These are phyloP conservation scores for Vannuccia rotundouncinata DNA, from an alignment of 2,888 invertebrate species.

Conservation along the genomic window DNA sequence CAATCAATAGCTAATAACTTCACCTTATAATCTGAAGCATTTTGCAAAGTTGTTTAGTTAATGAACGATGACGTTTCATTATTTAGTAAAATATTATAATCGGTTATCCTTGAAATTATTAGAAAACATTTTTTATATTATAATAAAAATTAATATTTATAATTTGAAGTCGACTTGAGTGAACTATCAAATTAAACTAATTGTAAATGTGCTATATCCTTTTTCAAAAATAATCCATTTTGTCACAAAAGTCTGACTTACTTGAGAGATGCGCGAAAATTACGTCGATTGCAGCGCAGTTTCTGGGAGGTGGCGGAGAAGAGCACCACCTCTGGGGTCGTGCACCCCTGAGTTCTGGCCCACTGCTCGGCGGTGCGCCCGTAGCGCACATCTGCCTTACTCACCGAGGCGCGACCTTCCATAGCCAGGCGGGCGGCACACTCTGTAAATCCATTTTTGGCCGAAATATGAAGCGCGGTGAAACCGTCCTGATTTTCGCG, in stretches of 20 bases:
- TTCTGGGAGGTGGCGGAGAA: constrained; percentile 40
- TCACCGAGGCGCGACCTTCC: constrained; percentile 49
- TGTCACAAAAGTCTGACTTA: neutral
- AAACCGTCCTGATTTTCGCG: constrained; percentile 49
- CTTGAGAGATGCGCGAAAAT: neutral
- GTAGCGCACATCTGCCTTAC: constrained; percentile 45
- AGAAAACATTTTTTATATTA: no score
- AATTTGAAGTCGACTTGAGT: no score
- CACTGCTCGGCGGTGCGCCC: constrained; percentile 49
- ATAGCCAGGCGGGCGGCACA: constrained; percentile 50
- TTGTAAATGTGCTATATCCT: no score
- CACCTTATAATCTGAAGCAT: no score
- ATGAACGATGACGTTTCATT: no score
- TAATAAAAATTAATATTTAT: no score
- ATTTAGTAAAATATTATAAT: no score
- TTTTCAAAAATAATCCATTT: no score
- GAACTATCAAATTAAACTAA: no score
- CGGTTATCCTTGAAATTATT: no score
- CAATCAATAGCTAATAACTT: no score
- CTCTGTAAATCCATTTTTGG: constrained; percentile 48
- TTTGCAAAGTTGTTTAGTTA: no score
- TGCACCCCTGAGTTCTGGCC: constrained; percentile 47
- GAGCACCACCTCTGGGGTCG: constrained; percentile 45
- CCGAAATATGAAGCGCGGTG: constrained; percentile 50
- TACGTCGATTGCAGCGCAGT: neutral